These are phyloP conservation scores for Drosophila subobscura DNA, from an alignment of 1,140 invertebrate species.

Conservation along the genomic window DNA sequence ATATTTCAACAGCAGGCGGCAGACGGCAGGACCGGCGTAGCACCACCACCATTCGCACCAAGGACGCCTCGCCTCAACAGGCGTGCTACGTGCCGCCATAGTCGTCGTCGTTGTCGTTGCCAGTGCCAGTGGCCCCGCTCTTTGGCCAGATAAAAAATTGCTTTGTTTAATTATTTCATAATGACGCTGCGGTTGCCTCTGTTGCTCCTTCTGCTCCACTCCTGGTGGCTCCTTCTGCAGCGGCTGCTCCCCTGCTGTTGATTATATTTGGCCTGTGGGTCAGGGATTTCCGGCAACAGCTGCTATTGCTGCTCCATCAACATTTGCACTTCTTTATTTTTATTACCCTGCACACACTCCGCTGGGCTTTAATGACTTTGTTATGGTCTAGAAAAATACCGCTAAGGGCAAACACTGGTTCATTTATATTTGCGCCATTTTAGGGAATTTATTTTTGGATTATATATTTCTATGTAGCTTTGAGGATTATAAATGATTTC, in stretches of 20 bases:
- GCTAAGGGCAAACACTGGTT: slow-evolving; percentile 12
- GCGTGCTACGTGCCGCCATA: slow-evolving; percentile 46
- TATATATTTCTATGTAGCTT: not conserved
- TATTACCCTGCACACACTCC: slow-evolving; percentile 51
- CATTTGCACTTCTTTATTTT: slow-evolving; percentile 61
- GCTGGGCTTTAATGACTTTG: slow-evolving; percentile 51
- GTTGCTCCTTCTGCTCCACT: not conserved
- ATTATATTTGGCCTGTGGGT: slow-evolving; percentile 78
- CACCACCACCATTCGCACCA: slow-evolving; percentile 20
- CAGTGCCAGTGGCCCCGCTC: not conserved
- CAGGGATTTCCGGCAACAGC: slow-evolving; percentile 70
- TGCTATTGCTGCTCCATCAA: slow-evolving; percentile 47
- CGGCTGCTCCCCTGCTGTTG: slow-evolving; percentile 46
- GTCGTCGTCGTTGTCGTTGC: slow-evolving; percentile 7
- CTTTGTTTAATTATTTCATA: slow-evolving; percentile 82
- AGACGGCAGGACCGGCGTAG: not conserved
- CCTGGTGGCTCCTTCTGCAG: slow-evolving; percentile 1
- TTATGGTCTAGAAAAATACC: slow-evolving; percentile 21
- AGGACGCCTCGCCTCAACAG: slow-evolving; percentile 67
- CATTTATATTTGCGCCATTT: slow-evolving; percentile 16
- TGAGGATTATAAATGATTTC: not conserved
- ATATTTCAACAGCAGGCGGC: slow-evolving; percentile 1
- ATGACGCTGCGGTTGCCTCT: slow-evolving; percentile 68
- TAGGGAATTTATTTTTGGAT: slow-evolving; percentile 1
- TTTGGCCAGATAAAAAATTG: slow-evolving; percentile 71